phyloP scores from a whole-genome alignment of 1,140 invertebrate species.

The Trachymyrmex cornetzi region DNA sequence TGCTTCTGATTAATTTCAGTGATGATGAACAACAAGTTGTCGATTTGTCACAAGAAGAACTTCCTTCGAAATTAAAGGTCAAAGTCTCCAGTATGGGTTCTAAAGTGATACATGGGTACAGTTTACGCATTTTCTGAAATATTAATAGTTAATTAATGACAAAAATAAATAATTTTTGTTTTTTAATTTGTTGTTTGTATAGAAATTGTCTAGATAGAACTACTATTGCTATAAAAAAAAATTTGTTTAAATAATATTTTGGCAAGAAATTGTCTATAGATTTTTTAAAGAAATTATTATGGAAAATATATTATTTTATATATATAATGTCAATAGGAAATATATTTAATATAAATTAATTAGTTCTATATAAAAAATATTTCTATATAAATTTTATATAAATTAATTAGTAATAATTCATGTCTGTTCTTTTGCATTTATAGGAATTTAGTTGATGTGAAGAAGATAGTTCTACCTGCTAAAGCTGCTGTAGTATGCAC shows the following conservation, averaged over 20 bases:
- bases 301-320: neutral
- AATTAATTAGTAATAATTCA: neutral
- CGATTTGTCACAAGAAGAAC: slow-evolving; percentile 76
- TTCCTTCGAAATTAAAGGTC: neutral
- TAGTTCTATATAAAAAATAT: too few relatives aligned
- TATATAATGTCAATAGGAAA: too few relatives aligned
- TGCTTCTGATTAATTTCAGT: slow-evolving; percentile 87
- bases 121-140: neutral
- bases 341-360: too few relatives aligned
- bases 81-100: neutral
- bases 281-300: neutral
- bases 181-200: neutral
- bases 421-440: neutral
- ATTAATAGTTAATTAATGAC: neutral
- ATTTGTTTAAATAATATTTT: neutral
- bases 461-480: neutral
- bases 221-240: neutral
- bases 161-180: neutral
- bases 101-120: neutral
- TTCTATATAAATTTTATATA: neutral
- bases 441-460: neutral
- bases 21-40: slow-evolving; percentile 78
- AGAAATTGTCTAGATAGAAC: neutral
- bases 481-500: slow-evolving; percentile 27
- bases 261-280: neutral